Conservation (phyloP, 1,140 invertebrate species). For the Theocolax elegans region DNA sequence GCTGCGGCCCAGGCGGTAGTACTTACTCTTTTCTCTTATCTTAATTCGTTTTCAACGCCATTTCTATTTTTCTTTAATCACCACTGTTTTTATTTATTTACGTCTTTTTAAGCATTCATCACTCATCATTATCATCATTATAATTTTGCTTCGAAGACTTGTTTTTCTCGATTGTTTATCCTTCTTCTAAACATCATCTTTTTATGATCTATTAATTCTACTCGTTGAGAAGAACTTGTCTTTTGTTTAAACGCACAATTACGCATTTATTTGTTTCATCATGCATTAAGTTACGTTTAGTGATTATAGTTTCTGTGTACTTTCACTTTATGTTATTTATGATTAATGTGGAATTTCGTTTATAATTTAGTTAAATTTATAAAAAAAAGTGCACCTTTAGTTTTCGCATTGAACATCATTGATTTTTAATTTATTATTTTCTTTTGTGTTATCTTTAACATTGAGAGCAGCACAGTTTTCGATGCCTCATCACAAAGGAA, state of each 20-base stretch:
- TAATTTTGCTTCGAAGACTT: constrained; percentile 32
- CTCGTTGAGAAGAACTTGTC: constrained; percentile 26
- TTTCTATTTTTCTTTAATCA: constrained; percentile 42
- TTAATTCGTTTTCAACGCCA: constrained; percentile 50
- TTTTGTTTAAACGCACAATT: neutral
- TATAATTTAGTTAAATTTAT: constrained; percentile 36
- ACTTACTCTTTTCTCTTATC: constrained; percentile 64
- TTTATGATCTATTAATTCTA: constrained; percentile 8
- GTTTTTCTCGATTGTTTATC: constrained; percentile 28
- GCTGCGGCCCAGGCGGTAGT: constrained; percentile 69
- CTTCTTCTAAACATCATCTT: neutral
- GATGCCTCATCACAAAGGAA: constrained; percentile 28
- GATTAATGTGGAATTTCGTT: constrained; percentile 18
- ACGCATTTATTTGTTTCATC: constrained; percentile 2
- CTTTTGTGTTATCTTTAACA: constrained; percentile 22
- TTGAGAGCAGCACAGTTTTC: constrained; percentile 40
- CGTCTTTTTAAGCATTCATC: neutral
- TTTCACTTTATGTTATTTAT: constrained; percentile 18
- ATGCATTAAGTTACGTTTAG: constrained; percentile 17
- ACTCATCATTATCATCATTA: constrained; percentile 44
- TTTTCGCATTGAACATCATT: constrained; percentile 14
- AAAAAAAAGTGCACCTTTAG: constrained; percentile 30
- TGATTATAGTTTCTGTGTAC: constrained; percentile 22
- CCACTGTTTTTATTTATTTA: constrained; percentile 5
- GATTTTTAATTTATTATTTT: constrained; percentile 22